Percentiles rank a stretch among this genome's conserved stretches.
Evolutionary conservation across 2,113 vertebrate genomes (phyloP).

Genomic region (Aldabrachelys gigantea): DNA sequence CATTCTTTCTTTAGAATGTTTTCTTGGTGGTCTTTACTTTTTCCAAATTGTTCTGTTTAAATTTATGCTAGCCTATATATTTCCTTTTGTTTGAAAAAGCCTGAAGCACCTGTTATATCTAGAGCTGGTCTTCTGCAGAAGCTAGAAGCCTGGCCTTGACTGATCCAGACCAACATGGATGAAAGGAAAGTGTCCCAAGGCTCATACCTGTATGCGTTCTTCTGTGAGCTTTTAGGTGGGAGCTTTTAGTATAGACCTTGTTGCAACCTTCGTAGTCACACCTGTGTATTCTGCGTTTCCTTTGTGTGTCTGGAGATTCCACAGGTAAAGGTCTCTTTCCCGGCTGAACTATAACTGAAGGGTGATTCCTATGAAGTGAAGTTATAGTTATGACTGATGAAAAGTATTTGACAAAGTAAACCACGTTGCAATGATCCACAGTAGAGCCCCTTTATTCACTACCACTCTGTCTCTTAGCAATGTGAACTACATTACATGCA

Average conservation of each 20-base stretch:
- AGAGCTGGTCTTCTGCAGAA: background rate
- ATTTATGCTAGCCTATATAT: background rate
- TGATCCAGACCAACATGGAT: background rate
- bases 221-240: slow-evolving; percentile 96
- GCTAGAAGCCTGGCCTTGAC: background rate
- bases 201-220: slow-evolving; percentile 94
- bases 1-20: background rate
- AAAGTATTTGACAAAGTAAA: slow-evolving; percentile 20
- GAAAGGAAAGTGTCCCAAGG: background rate
- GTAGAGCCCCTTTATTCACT: slow-evolving; percentile 14
- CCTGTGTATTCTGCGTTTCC: slow-evolving; percentile 94
- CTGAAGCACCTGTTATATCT: background rate
- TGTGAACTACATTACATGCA: slow-evolving; percentile 28
- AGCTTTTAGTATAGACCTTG: slow-evolving; percentile 99
- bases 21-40: background rate
- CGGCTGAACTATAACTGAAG: slow-evolving; percentile 93
- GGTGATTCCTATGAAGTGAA: slow-evolving; percentile 83
- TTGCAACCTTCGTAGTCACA: slow-evolving; percentile 96
- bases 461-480: slow-evolving; percentile 46
- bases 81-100: background rate
- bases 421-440: background rate
- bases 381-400: slow-evolving; percentile 12
- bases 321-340: slow-evolving; percentile 89
- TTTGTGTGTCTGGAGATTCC: slow-evolving; percentile 93
- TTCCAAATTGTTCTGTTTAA: no score